Evolutionary conservation across 2,888 invertebrate species (phyloP).

Genomic region (Thecophora atra): DNA sequence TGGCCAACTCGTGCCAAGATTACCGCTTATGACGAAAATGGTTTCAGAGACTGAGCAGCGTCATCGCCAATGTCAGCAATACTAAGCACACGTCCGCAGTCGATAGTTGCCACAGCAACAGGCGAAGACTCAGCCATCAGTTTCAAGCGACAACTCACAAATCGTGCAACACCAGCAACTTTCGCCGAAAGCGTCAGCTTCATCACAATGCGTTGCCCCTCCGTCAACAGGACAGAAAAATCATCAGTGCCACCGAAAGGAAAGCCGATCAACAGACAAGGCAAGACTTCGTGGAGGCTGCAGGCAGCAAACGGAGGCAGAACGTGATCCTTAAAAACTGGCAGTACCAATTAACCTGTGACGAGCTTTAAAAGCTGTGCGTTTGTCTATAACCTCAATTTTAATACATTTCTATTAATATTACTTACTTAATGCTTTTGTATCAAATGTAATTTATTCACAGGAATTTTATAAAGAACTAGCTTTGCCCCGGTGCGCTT

Average conservation of each 20-base stretch:
- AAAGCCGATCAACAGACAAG: conserved; percentile 37
- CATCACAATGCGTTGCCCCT: conserved; percentile 7
- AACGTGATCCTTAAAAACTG: conserved; percentile 64
- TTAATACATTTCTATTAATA: too few relatives aligned
- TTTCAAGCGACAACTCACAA: conserved; percentile 12
- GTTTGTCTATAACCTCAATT: too few relatives aligned
- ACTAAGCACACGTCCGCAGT: conserved; percentile 26
- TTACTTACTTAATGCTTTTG: too few relatives aligned
- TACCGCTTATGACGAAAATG: conserved; percentile 64
- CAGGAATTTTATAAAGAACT: too few relatives aligned
- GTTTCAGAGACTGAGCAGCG: conserved; percentile 58
- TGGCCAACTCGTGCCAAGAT: conserved; percentile 44
- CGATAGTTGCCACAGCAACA: background rate
- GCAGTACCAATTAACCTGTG: conserved; percentile 66
- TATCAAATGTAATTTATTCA: too few relatives aligned
- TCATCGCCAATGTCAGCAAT: conserved; percentile 39
- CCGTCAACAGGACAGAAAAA: conserved; percentile 1
- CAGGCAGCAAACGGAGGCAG: conserved; percentile 56
- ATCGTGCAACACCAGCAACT: conserved; percentile 29
- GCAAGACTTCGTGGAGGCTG: conserved; percentile 54
- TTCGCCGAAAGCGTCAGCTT: conserved; percentile 32
- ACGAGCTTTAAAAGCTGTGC: conserved; percentile 55
- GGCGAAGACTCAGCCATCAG: background rate
- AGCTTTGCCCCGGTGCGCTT: too few relatives aligned
- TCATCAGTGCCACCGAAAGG: background rate